Base-by-base conservation (phyloP, 2,888 invertebrate genomes). In the Trissolcus japonicus region DNA sequence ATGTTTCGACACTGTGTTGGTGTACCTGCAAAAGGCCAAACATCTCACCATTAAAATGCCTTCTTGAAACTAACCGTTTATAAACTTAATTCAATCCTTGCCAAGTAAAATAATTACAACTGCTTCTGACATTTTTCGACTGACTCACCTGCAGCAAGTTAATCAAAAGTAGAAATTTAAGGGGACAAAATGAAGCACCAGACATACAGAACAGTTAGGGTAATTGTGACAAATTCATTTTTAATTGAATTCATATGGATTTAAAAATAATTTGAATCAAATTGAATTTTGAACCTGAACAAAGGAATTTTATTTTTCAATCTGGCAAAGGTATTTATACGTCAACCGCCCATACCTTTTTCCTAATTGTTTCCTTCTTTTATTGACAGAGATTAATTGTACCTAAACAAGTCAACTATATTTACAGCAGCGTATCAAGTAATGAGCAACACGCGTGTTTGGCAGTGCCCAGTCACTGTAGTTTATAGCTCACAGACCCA, bases 401-500 rank as follows among this genome's bases (percentile, higher is more conserved):
- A 35, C 35, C 9, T 35, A 9, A 35, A 7, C 4, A 25, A 9
- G 35, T 11, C 11, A 9, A 35, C 6, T 29, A 29, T 1, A 11
- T 35, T 11, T 21, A 14, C 9, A 53, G 63, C 35, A n/a, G 35
- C 2, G 35, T 29, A 9, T 14, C 40, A 54, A 62, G 65, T 61
- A 67, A 74, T 67, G 57, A 67, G 53, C 56, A 53, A 57, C 51
- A 56, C 53, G 66, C 53, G 57, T 62, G 62, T 53, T 17, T 62
- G 57, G 48, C 53, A 60, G 19, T 14, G 48, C 57, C 53, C 54
- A 59, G 54, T 57, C 59, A 68, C 66, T 35, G 54, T 54, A 59
- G 53, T 72, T 80, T 79, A 80, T 60, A 71, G 56, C 56, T 72
- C 78, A 78, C 83, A 83, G 84, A 86, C 80, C 81, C 84, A 84